These are phyloP conservation scores for Pelodytes ibericus DNA, from an alignment of 2,797 vertebrate species.

Conservation along the genomic window DNA sequence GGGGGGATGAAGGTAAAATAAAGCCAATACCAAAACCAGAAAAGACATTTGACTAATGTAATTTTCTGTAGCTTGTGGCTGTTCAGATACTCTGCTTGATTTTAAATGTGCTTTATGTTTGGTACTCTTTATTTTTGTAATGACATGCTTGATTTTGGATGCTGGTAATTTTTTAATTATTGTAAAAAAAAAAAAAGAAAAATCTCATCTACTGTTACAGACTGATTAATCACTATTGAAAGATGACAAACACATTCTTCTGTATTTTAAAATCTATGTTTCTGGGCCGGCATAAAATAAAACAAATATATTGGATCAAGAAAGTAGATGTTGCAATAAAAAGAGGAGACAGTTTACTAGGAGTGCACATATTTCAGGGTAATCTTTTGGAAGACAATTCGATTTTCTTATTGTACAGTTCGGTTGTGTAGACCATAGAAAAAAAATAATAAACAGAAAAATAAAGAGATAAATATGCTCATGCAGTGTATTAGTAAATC, in stretches of 20 bases:
- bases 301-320: not conserved
- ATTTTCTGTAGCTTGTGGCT: constrained; percentile 27
- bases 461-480: too few relatives aligned
- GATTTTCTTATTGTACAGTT: not conserved
- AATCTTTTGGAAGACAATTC: not conserved
- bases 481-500: too few relatives aligned
- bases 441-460: too few relatives aligned
- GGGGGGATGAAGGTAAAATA: constrained; percentile 5
- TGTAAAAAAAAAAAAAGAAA: too few relatives aligned
- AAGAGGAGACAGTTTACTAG: not conserved
- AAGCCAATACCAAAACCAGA: constrained; percentile 25
- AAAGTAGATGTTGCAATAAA: not conserved
- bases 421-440: too few relatives aligned
- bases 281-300: not conserved
- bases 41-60: constrained; percentile 31
- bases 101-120: constrained; percentile 6
- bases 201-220: not conserved
- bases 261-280: not conserved
- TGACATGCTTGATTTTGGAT: not conserved
- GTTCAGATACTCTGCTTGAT: not conserved
- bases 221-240: not conserved
- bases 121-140: not conserved
- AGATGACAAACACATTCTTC: not conserved
- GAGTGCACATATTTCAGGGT: not conserved
- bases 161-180: too few relatives aligned